phyloP scores from a whole-genome alignment of 2,113 vertebrate genomes.

The Ctenomys sociabilis region DNA sequence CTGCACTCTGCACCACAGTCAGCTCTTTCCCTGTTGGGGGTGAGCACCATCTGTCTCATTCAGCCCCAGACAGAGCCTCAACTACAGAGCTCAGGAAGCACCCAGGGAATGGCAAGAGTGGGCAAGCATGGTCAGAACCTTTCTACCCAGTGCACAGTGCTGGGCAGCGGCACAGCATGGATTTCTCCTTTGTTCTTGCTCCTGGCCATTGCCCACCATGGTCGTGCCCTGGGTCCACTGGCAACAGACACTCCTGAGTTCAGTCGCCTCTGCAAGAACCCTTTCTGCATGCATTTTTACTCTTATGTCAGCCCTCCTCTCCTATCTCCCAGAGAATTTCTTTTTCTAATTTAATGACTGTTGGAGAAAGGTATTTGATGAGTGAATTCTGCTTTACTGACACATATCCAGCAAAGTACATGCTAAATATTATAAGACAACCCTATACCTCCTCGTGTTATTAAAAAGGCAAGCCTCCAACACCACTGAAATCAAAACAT shows the following conservation, averaged over 20 bases:
- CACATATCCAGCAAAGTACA: constrained; percentile 47
- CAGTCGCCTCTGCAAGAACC: background rate
- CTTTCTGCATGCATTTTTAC: background rate
- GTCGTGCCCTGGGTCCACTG: accelerated
- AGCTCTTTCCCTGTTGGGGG: background rate
- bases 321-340: background rate
- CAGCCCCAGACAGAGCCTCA: background rate
- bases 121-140: background rate
- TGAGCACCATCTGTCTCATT: background rate
- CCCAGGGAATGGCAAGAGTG: background rate
- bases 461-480: constrained; percentile 61
- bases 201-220: accelerated
- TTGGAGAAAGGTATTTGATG: background rate
- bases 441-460: background rate
- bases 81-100: background rate
- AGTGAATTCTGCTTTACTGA: constrained; percentile 14
- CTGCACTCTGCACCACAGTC: background rate
- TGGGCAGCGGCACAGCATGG: no score
- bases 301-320: background rate
- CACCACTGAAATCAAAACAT: constrained; percentile 45
- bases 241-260: background rate
- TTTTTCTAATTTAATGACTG: constrained; percentile 9
- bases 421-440: background rate
- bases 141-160: no score
- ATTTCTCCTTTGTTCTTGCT: background rate